Conservation (phyloP, 2,113 vertebrate species). For the Vulpes ferrilata region DNA sequence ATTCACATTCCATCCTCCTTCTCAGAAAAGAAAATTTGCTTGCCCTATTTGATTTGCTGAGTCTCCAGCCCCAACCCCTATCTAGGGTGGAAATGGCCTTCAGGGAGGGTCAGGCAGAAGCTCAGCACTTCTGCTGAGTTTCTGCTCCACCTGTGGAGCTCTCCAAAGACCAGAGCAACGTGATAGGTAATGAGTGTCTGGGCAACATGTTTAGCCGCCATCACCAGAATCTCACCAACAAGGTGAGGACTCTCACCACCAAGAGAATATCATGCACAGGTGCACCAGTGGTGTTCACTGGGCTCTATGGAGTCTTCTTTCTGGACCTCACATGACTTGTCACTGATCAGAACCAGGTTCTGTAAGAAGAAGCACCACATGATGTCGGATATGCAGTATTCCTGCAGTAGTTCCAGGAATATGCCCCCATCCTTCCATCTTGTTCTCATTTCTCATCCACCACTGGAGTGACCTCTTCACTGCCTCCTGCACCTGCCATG, state of each 20-base stretch:
- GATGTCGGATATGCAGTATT: accelerated
- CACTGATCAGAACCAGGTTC: not conserved
- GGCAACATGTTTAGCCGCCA: not conserved
- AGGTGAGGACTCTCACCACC: not conserved
- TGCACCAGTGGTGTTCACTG: not conserved
- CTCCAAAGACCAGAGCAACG: not conserved
- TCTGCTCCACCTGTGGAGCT: too few species aligned
- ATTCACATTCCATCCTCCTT: not conserved
- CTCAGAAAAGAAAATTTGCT: not conserved
- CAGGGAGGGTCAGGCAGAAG: not conserved
- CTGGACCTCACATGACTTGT: not conserved
- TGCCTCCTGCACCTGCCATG: accelerated
- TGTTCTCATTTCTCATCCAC: not conserved
- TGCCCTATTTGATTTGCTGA: accelerated
- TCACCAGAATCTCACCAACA: not conserved
- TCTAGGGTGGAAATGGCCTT: not conserved
- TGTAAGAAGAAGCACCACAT: accelerated
- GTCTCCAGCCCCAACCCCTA: too few species aligned
- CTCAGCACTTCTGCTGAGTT: not conserved
- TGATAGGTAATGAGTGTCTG: not conserved
- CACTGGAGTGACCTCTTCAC: accelerated
- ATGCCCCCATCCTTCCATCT: not conserved
- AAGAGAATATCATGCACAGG: accelerated
- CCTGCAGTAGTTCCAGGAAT: accelerated
- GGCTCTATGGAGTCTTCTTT: too few species aligned